Percentiles rank a stretch among this genome's conserved stretches.
Evolutionary conservation across 2,888 invertebrate genomes (phyloP).

Genomic region (Chrysolina haemoptera): DNA sequence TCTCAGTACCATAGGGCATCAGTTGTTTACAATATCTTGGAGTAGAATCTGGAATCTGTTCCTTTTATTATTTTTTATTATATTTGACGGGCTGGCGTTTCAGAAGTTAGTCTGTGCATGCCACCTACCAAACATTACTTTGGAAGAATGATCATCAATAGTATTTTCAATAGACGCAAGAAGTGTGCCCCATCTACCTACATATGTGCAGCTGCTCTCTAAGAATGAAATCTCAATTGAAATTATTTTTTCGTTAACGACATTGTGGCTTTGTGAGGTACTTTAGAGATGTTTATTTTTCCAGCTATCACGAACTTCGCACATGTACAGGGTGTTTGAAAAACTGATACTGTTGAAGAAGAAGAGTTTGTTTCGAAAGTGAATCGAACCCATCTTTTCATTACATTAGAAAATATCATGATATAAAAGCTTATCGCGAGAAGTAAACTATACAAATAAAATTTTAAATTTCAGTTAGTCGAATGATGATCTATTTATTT

Average conservation of each 20-base stretch:
- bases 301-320: not conserved
- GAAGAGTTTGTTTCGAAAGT: too few species aligned
- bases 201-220: constrained; percentile 9
- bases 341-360: too few species aligned
- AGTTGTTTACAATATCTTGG: constrained; percentile 23
- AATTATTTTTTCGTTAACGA: constrained; percentile 10
- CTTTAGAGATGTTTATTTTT: constrained; percentile 2
- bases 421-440: too few species aligned
- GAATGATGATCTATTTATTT: too few species aligned
- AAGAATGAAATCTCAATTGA: constrained; percentile 21
- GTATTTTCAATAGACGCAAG: constrained; percentile 5
- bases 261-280: constrained; percentile 9
- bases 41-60: constrained; percentile 15
- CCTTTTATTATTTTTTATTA: constrained; percentile 21
- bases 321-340: not conserved
- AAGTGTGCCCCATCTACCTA: constrained; percentile 18
- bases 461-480: too few species aligned
- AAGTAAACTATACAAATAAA: too few species aligned
- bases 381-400: too few species aligned
- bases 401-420: too few species aligned
- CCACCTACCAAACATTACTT: constrained; percentile 21
- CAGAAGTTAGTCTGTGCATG: constrained; percentile 11
- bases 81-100: constrained; percentile 11
- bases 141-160: constrained; percentile 15
- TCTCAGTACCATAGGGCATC: constrained; percentile 18